Evolutionary conservation across 1,140 invertebrate species (phyloP), one percentile per base, ranked within the genome.

Genomic region (Melipona quadrifasciata): DNA sequence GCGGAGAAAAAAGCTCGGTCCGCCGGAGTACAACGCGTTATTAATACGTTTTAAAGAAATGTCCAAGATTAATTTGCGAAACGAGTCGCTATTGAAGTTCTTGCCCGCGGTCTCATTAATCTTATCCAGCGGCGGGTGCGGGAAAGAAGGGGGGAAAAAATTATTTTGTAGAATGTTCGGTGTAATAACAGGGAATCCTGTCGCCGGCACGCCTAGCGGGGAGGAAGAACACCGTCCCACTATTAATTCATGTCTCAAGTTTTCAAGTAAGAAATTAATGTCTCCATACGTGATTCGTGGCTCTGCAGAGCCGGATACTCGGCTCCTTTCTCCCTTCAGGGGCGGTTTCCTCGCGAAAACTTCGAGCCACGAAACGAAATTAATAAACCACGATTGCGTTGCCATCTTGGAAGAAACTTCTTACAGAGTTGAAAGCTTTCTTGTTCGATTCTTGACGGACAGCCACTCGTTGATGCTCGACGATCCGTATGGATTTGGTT

Each of bases 61-160:
- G 88, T 89, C 90, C 90, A 92, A 93, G 92, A 93, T 93, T 93
- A 93, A 93, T 93, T 92, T 92, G 92, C 91, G 91, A 93, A 93
- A 90, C 91, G 91, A 92, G 89, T 92, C 90, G 87, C 91, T 88
- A 92, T 92, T 88, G 89, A 90, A 90, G 89, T 92, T 92, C 90
- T 92, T 92, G 87, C 90, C 84, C 90, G 75, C 74, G 73, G 55
- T 53, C 82, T 81, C 88, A 87, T 87, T 87, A 91, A 91, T 92
- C 92, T 92, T 92, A 91, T 90, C 87, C 89, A 79, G 68, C 89
- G 75, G 87, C 87, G 57, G 89, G 87, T 84, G 88, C 86, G 86
- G 91, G 88, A 90, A 89, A 86, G 86, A 82, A 73, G 34, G 87
- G 19, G 81, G 34, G 85, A 90, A 92, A 92, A 92, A 93, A 92